Conservation (phyloP, 2,888 invertebrate genomes). For the Phytoseiulus persimilis region DNA sequence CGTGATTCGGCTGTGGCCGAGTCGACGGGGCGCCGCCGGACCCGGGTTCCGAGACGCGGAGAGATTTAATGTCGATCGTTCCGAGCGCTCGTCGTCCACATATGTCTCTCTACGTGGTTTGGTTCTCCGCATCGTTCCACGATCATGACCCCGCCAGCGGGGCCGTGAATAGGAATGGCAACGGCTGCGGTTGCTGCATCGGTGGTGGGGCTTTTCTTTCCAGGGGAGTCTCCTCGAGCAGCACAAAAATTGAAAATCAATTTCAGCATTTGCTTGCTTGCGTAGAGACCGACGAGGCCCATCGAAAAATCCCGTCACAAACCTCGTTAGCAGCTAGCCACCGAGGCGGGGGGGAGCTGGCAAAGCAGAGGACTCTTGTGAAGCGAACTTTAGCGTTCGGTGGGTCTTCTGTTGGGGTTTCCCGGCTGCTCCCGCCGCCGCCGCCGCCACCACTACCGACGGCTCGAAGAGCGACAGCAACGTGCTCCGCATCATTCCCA, state of each 20-base stretch:
- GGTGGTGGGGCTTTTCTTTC: not conserved
- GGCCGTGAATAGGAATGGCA: not conserved
- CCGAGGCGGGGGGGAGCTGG: not conserved
- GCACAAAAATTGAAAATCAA: slow-evolving; percentile 25
- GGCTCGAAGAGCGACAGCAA: not conserved
- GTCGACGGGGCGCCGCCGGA: not conserved
- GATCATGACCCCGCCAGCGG: not conserved
- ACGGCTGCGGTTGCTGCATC: not conserved
- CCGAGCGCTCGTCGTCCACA: not conserved
- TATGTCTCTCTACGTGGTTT: not conserved
- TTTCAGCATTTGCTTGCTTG: slow-evolving; percentile 31
- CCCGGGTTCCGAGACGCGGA: not conserved
- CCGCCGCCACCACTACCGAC: not conserved
- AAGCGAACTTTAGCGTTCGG: slow-evolving; percentile 5
- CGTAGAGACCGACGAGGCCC: not conserved
- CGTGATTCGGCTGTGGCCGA: not conserved
- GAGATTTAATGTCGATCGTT: not conserved
- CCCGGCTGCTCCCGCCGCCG: not conserved
- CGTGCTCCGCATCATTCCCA: slow-evolving; percentile 5
- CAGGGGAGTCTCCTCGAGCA: not conserved
- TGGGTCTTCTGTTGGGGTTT: not conserved
- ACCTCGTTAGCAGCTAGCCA: not conserved
- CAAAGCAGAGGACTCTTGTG: not conserved
- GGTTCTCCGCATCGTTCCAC: not conserved
- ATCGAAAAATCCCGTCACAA: not conserved